Percentiles rank a stretch among this genome's conserved stretches.
Evolutionary conservation across 1,140 invertebrate species (phyloP).

Genomic region (Pseudomyrmex gracilis): DNA sequence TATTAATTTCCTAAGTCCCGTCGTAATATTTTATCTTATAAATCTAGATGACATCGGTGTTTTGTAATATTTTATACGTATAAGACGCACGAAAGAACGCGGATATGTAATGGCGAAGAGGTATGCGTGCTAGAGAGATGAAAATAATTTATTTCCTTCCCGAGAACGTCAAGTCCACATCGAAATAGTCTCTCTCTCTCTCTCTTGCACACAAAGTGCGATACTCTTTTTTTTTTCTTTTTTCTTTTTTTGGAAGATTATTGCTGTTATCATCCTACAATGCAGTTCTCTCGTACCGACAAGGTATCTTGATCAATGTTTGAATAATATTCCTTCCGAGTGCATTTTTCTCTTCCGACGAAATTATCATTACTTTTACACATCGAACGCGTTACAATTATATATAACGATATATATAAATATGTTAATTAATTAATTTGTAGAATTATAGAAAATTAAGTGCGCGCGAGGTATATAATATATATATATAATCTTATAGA

Average conservation of each 20-base stretch:
- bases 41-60: background rate
- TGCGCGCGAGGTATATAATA: slow-evolving; percentile 10
- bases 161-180: background rate
- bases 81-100: slow-evolving; percentile 16
- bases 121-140: background rate
- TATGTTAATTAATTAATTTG: background rate
- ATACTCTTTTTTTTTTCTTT: background rate
- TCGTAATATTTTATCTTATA: background rate
- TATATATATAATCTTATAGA: slow-evolving; percentile 1
- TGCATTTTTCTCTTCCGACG: background rate
- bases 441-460: slow-evolving; percentile 39
- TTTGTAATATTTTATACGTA: background rate
- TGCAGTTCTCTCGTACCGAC: background rate
- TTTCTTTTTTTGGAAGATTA: slow-evolving; percentile 16
- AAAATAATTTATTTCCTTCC: slow-evolving; percentile 30
- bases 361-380: background rate
- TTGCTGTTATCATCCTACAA: slow-evolving; percentile 5
- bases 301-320: background rate
- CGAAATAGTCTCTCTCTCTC: background rate
- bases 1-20: background rate
- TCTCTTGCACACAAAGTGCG: background rate
- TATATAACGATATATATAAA: background rate
- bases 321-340: background rate
- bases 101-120: slow-evolving; percentile 11
- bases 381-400: background rate